A percentile compares a stretch with the other conserved stretches of the same genome.
phyloP scores from a whole-genome alignment of 2,888 invertebrate genomes.

The Agrotis exclamationis region DNA sequence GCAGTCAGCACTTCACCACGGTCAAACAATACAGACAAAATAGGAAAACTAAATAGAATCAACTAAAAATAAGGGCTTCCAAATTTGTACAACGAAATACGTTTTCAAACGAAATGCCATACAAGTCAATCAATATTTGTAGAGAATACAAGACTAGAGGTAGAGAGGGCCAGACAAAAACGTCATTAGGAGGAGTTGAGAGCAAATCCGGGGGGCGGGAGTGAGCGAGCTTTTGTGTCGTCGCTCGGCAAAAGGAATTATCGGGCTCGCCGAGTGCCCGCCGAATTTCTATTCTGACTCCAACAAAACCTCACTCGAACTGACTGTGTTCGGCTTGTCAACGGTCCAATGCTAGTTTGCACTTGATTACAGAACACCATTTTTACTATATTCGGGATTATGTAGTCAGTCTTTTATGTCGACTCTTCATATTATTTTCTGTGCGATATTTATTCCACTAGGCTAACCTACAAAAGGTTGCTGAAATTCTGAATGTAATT shows the following conservation, averaged over 20 bases:
- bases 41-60: slow-evolving; percentile 49
- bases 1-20: slow-evolving; percentile 42
- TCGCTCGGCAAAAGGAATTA: slow-evolving; percentile 71
- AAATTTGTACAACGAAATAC: slow-evolving; percentile 55
- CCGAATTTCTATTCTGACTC: slow-evolving; percentile 70
- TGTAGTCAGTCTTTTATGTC: slow-evolving; percentile 11
- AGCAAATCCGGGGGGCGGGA: slow-evolving; percentile 72
- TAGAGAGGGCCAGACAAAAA: slow-evolving; percentile 75
- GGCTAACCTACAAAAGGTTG: too few species aligned
- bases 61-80: slow-evolving; percentile 41
- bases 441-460: neutral
- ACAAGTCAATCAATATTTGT: slow-evolving; percentile 75
- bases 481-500: neutral
- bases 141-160: slow-evolving; percentile 67
- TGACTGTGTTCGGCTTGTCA: slow-evolving; percentile 64
- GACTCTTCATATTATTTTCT: slow-evolving; percentile 6
- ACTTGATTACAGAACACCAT: slow-evolving; percentile 56
- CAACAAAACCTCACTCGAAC: slow-evolving; percentile 64
- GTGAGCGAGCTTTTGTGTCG: slow-evolving; percentile 71
- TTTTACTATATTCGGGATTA: slow-evolving; percentile 54
- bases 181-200: slow-evolving; percentile 75
- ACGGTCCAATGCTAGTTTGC: slow-evolving; percentile 62
- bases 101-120: slow-evolving; percentile 59
- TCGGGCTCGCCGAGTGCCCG: slow-evolving; percentile 66
- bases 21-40: slow-evolving; percentile 44